Conservation (phyloP, 2,113 vertebrate species). For the Trogon melanurus region DNA sequence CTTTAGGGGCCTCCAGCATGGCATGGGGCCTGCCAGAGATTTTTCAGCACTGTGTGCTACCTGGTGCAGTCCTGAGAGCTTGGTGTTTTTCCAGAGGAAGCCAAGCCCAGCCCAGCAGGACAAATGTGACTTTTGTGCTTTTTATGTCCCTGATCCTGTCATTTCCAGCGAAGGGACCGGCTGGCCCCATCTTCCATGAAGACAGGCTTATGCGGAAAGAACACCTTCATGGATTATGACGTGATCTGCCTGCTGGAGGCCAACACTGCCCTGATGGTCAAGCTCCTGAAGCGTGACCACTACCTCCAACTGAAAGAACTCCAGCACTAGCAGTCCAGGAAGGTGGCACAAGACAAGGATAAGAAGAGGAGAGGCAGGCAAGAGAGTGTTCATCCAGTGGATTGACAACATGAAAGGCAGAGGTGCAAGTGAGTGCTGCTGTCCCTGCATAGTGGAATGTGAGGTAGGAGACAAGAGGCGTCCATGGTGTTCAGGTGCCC, state of each 20-base stretch:
- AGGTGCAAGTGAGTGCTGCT: not conserved
- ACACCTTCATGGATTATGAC: fast-evolving
- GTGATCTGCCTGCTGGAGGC: not conserved
- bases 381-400: no score
- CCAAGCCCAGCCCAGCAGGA: not conserved
- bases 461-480: not conserved
- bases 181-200: not conserved
- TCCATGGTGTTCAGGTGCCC: no score
- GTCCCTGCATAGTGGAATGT: no score
- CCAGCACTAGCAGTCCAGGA: not conserved
- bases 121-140: not conserved
- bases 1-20: fast-evolving
- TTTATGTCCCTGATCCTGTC: not conserved
- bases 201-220: not conserved
- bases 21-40: fast-evolving
- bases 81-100: not conserved
- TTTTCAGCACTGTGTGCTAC: not conserved
- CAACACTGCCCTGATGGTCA: not conserved
- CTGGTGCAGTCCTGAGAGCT: not conserved
- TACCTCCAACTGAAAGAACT: not conserved
- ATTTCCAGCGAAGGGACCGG: not conserved
- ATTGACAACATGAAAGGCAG: not conserved
- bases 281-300: not conserved
- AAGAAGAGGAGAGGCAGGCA: not conserved
- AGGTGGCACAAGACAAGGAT: fast-evolving